Evolutionary conservation across 1,140 invertebrate genomes (phyloP).

Genomic region (Reticulitermes speratus): DNA sequence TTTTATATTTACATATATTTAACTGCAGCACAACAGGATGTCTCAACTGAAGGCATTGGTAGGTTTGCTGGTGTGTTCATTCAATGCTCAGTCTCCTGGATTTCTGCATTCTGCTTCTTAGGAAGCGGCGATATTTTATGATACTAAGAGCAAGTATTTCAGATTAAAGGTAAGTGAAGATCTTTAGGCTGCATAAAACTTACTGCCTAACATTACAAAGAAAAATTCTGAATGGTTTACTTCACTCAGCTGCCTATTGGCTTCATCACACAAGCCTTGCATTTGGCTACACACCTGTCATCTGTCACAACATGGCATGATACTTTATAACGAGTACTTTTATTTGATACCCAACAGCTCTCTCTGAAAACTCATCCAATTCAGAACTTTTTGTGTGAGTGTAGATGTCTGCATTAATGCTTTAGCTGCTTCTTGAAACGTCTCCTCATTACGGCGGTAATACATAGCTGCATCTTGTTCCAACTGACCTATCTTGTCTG

Average conservation of each 20-base stretch:
- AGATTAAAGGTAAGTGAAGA: too few relatives aligned
- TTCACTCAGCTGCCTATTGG: background rate
- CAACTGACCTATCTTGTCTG: constrained; percentile 61
- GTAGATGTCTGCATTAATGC: constrained; percentile 51
- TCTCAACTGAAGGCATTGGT: too few relatives aligned
- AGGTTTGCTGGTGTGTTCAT: too few relatives aligned
- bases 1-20: too few relatives aligned
- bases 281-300: background rate
- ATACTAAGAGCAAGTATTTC: too few relatives aligned
- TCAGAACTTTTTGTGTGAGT: constrained; percentile 46
- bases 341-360: constrained; percentile 9
- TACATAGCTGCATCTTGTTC: constrained; percentile 72
- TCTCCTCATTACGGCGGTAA: constrained; percentile 73
- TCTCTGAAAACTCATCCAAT: constrained; percentile 46
- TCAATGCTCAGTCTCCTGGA: too few relatives aligned
- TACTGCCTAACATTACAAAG: too few relatives aligned
- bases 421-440: constrained; percentile 59
- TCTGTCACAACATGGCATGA: background rate
- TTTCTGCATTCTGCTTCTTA: too few relatives aligned
- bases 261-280: background rate
- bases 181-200: too few relatives aligned
- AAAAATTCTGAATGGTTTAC: background rate
- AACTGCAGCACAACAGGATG: too few relatives aligned
- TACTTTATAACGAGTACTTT: background rate
- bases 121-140: too few relatives aligned